A percentile compares a stretch with the other conserved stretches of the same genome.
Conservation (phyloP, 2,113 vertebrate genomes). For the Pavo muticus region DNA sequence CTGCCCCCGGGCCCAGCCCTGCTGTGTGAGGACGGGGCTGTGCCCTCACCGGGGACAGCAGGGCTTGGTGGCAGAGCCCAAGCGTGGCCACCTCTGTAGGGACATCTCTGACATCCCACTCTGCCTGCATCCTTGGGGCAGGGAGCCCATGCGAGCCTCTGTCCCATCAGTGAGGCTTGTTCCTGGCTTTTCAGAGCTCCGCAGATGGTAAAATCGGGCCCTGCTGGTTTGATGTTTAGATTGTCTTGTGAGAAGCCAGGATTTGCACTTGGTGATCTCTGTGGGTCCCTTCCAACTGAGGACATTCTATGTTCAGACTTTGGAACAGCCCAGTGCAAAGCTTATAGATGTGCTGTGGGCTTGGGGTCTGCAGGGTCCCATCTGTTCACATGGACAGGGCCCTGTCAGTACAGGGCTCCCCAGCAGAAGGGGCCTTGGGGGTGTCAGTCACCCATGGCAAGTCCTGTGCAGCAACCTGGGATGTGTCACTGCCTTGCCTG, state of each 20-base stretch:
- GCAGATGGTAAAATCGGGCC: fast-evolving
- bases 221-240: neutral
- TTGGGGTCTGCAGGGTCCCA: neutral
- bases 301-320: neutral
- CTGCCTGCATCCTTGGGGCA: fast-evolving
- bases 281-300: neutral
- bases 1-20: neutral
- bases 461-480: neutral
- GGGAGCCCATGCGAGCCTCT: neutral
- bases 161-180: fast-evolving
- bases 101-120: neutral
- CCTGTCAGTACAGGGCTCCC: fast-evolving
- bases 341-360: neutral
- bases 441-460: neutral
- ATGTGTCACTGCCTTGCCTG: neutral
- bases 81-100: neutral
- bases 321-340: neutral
- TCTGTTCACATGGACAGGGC: neutral
- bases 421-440: neutral
- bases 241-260: neutral
- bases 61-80: neutral
- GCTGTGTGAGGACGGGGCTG: neutral
- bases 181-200: neutral
- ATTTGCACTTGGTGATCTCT: neutral
- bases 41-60: neutral